These are phyloP conservation scores for Alethe diademata DNA, from an alignment of 2,113 vertebrate genomes.

Conservation along the genomic window DNA sequence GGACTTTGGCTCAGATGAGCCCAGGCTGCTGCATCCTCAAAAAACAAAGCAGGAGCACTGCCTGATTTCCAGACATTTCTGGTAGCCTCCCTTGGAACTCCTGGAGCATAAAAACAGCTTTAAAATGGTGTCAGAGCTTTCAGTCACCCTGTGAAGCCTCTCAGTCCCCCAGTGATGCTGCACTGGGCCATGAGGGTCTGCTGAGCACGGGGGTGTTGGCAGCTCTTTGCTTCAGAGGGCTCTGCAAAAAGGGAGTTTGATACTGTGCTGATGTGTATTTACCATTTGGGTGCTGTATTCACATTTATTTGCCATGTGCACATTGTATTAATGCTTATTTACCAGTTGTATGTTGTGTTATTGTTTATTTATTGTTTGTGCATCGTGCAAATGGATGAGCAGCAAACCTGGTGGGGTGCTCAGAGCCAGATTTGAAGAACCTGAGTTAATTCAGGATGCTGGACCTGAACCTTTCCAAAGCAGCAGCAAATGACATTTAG, in stretches of 20 bases:
- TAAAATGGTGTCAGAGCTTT: neutral
- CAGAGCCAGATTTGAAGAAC: no score
- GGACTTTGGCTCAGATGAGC: neutral
- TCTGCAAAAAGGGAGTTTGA: neutral
- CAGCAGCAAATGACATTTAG: neutral
- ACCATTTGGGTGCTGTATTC: no score
- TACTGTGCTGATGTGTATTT: fast-evolving
- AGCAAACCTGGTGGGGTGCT: neutral
- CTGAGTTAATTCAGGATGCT: fast-evolving
- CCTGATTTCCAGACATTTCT: neutral
- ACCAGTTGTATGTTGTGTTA: neutral
- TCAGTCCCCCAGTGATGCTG: neutral
- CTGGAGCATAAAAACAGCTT: neutral
- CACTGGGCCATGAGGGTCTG: neutral
- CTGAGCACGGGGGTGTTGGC: neutral
- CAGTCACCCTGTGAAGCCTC: neutral
- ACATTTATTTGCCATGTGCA: neutral
- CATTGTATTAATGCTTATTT: fast-evolving
- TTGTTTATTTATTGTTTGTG: neutral
- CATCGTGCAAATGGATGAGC: neutral
- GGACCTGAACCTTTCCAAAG: neutral
- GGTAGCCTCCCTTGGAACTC: neutral
- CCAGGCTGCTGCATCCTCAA: neutral
- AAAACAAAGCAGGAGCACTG: neutral
- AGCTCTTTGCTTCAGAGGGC: neutral